Evolutionary conservation across 2,797 vertebrate species (phyloP).

Genomic region (Peromyscus nudipes): DNA sequence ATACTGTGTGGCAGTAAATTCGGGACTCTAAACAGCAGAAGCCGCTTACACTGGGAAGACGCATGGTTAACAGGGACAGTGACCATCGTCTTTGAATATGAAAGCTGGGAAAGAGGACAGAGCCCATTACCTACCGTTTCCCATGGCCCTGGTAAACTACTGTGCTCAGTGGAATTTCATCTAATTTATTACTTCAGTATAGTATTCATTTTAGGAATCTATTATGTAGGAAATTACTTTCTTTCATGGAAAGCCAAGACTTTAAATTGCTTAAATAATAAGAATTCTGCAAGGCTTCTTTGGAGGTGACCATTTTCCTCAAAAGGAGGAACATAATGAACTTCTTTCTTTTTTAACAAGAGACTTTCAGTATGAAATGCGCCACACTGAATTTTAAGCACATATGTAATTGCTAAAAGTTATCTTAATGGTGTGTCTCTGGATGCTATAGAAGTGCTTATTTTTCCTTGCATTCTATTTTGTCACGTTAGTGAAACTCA

Average conservation of each 20-base stretch:
- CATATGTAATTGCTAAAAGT: slow-evolving; percentile 39
- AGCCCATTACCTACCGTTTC: not conserved
- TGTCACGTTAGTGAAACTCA: slow-evolving; percentile 16
- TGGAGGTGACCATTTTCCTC: slow-evolving; percentile 50
- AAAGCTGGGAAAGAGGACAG: not conserved
- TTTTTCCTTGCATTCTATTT: not conserved
- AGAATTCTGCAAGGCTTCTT: slow-evolving; percentile 32
- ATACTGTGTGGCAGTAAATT: not conserved
- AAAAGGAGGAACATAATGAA: slow-evolving; percentile 6
- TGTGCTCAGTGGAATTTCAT: not conserved
- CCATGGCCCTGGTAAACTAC: not conserved
- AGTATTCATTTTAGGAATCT: slow-evolving; percentile 47
- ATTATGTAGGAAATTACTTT: slow-evolving; percentile 46
- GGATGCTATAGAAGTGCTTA: not conserved
- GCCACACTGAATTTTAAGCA: slow-evolving; percentile 49
- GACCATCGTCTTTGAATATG: not conserved
- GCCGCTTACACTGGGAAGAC: not conserved
- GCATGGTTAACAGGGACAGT: not conserved
- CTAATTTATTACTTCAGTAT: slow-evolving; percentile 30
- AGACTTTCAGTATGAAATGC: not conserved
- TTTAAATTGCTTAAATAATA: slow-evolving; percentile 58
- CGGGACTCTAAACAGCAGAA: not conserved
- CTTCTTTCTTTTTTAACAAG: not conserved
- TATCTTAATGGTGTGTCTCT: slow-evolving; percentile 53
- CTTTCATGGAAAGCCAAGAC: slow-evolving; percentile 43